phyloP scores from a whole-genome alignment of 2,797 vertebrate species.

The Hydrocynus forskahlii region DNA sequence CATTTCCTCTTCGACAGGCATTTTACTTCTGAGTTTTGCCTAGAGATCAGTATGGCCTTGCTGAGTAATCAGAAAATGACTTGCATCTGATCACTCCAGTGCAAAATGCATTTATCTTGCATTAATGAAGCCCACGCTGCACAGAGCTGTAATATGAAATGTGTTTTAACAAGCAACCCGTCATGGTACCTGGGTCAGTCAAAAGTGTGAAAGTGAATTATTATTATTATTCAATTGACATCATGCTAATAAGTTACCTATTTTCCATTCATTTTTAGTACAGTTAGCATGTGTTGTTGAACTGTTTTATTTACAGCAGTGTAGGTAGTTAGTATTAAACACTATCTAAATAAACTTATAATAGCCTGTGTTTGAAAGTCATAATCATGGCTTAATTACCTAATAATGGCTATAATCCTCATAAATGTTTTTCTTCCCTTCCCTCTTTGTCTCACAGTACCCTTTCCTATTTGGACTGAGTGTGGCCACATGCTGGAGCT shows the following conservation, averaged over 20 bases:
- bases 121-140: not conserved
- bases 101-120: too few relatives aligned
- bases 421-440: not conserved
- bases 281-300: too few relatives aligned
- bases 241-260: too few relatives aligned
- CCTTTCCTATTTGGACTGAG: conserved; percentile 87
- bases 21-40: not conserved
- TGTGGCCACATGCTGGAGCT: conserved; percentile 89
- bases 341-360: not conserved
- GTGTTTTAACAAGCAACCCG: not conserved
- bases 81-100: too few relatives aligned
- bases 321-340: not conserved
- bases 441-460: conserved; percentile 77
- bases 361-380: not conserved
- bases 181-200: too few relatives aligned
- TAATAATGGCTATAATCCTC: not conserved
- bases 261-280: too few relatives aligned
- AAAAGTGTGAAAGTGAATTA: too few relatives aligned
- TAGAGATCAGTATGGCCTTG: not conserved
- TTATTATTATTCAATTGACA: too few relatives aligned
- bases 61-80: not conserved
- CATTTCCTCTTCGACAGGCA: conserved; percentile 13
- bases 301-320: too few relatives aligned
- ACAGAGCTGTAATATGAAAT: not conserved
- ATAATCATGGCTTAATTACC: not conserved